Base-by-base conservation (phyloP, 2,888 invertebrate species). In the Heliothis peltigera region DNA sequence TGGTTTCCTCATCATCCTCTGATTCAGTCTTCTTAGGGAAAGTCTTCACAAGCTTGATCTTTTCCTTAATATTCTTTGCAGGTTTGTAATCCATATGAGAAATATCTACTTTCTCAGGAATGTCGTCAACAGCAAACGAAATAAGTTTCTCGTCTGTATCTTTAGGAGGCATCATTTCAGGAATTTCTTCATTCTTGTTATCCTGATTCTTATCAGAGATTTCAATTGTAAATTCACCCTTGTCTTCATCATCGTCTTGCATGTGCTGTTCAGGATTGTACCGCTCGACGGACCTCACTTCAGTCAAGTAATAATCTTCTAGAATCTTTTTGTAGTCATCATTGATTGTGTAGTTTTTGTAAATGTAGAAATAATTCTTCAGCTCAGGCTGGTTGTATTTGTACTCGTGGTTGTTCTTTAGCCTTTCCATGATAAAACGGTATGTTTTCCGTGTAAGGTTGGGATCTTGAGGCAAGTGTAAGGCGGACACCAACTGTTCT, bases 311-410 rank as follows among this genome's bases (percentile, higher is more conserved):
- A 79, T 95, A 95, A 53, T 96, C 95, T 84, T 93, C 92, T 3
- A 97, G 84, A 51, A 96, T 88, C 73, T 95, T 92, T 75, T 96
- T 96, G 82, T 96, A 96, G 25, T 95, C 95, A 44, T 96, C 95
- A 65, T 95, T 95, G 3, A 96, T 96, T 0, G 96, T 96, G 81
- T 96, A 95, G 79, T 96, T 96, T 80, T 96, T 96, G 85, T 96
- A 97, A 6, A 97, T 95, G 78, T 97, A 97, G 80, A 97, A 95
- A 93, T 96, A 97, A 79, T 96, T 96, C 83, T 96, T 96, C 72
- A 97, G 91, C 75, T 96, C 96, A 0, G 96, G 96, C 64, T 93
- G 91, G 70, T 95, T 95, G 58, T 90, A 88, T 86, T 93, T 92
- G 73, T 94, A 95, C 66, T 93, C 91, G 55, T 94, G 90, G 2